These are phyloP conservation scores for Planococcus citri DNA, from an alignment of 1,140 invertebrate genomes.

Conservation along the genomic window DNA sequence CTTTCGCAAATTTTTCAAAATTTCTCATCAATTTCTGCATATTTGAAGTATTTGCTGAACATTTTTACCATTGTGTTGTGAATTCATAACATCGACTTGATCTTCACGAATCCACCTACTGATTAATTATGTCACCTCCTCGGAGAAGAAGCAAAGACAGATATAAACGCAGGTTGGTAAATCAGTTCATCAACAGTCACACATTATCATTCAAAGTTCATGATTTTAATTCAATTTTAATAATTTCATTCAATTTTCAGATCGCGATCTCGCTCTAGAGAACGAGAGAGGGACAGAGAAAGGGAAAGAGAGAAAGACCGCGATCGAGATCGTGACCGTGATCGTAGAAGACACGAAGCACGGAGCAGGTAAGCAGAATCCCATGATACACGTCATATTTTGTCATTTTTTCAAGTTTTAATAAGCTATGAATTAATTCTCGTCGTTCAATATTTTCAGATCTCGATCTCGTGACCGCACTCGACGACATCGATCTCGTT, in stretches of 20 bases:
- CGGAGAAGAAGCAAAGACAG: not conserved
- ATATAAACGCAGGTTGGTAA: conserved; percentile 12
- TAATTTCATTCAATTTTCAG: conserved; percentile 16
- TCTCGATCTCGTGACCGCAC: conserved; percentile 13
- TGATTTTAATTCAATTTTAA: not conserved
- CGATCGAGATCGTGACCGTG: conserved; percentile 37
- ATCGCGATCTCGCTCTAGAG: conserved; percentile 34
- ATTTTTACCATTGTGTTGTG: no score
- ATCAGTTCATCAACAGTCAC: not conserved
- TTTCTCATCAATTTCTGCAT: no score
- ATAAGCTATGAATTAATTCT: not conserved
- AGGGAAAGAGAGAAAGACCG: conserved; percentile 41
- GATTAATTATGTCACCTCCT: not conserved
- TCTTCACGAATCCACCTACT: no score
- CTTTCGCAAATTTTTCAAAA: no score
- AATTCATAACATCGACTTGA: no score
- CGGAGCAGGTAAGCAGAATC: conserved; percentile 34
- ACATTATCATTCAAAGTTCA: not conserved
- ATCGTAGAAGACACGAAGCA: conserved; percentile 35
- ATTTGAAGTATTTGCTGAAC: no score
- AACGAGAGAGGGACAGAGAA: conserved; percentile 37
- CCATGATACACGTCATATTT: no score
- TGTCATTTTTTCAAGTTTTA: no score
- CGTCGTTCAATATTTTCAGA: not conserved
- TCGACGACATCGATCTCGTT: not conserved